A percentile compares a stretch with the other conserved stretches of the same genome.
These are phyloP conservation scores for Colius striatus DNA, from an alignment of 2,113 vertebrate genomes.

Conservation along the genomic window DNA sequence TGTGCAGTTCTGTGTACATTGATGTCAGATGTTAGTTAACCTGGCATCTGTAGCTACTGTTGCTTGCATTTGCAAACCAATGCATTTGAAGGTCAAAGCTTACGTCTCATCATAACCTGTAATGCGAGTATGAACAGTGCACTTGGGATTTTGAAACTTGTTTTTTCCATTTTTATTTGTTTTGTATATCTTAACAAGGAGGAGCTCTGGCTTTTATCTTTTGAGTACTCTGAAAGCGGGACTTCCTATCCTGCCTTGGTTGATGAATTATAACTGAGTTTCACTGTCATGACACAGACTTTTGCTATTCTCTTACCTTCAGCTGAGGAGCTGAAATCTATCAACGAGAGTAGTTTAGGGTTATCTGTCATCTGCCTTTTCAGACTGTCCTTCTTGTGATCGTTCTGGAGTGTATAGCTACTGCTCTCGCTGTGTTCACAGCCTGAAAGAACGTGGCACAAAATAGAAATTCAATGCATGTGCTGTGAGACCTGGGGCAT, in stretches of 20 bases:
- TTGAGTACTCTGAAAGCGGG: neutral
- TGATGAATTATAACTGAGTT: neutral
- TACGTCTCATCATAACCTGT: neutral
- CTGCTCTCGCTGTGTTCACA: neutral
- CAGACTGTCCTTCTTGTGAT: neutral
- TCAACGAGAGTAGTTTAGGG: neutral
- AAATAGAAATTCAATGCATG: conserved; percentile 5
- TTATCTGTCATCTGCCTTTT: neutral
- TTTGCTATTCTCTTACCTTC: neutral
- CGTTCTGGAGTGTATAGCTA: neutral
- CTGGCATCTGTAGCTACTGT: neutral
- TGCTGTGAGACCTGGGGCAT: neutral
- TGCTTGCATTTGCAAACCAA: neutral
- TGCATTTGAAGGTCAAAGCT: neutral
- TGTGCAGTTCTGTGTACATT: neutral
- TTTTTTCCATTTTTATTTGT: neutral
- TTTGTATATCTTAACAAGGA: neutral
- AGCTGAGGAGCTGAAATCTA: neutral
- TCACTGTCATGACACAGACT: neutral
- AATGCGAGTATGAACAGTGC: neutral
- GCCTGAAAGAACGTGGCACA: neutral
- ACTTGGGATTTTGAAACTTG: neutral
- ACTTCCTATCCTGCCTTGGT: neutral
- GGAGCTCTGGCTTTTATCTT: neutral
- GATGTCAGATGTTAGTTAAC: neutral